Evolutionary conservation across 1,140 invertebrate species (phyloP), one percentile per base, ranked within the genome.

Genomic region (Cotesia glomerata): DNA sequence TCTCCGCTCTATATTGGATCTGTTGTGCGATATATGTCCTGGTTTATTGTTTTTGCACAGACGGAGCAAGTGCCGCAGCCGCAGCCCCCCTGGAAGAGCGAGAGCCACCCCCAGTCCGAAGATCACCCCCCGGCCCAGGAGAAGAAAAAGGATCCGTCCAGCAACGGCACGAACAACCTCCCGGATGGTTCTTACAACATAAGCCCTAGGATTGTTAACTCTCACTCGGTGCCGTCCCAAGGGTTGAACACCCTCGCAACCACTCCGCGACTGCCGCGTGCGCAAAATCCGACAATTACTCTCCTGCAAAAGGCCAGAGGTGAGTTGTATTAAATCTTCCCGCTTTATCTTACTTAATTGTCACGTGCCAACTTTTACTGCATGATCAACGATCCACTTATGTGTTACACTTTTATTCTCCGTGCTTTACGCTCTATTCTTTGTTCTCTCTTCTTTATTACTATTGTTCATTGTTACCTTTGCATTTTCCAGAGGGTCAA

Each of bases 241-340:
- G 91, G 90, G 26, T 87, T 92, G 75, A 89, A 87, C 79, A 87
- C 88, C 1, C 84, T 91, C 68, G 88, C 88, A 14, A 85, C 83
- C 32, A 81, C 84, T 72, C 85, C 84, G 74, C 83, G 89, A 66
- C 85, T 96, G 76, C 95, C 95, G 7, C 89, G 90, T 80, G 93
- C 93, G 35, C 95, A 95, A 87, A 96, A 95, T 88, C 94, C 95
- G 4, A 95, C 94, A 4, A 93, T 97, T 75, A 96, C 94, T 2
- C 85, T 97, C 61, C 88, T 97, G 62, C 94, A 96, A 85, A 96
- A 95, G 89, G 94, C 93, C 56, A 89, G 95, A 92, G 95, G 95
- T 96, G 87, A 85, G 81, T 80, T 67, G 5, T 35, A 59, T 9
- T 56, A 66, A 52, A 72, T 68, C 58, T 70, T 66, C 69, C 56